Percentiles rank a stretch among this genome's conserved stretches.
Conservation (phyloP, 2,113 vertebrate species). For the Corydoras maculifer region DNA sequence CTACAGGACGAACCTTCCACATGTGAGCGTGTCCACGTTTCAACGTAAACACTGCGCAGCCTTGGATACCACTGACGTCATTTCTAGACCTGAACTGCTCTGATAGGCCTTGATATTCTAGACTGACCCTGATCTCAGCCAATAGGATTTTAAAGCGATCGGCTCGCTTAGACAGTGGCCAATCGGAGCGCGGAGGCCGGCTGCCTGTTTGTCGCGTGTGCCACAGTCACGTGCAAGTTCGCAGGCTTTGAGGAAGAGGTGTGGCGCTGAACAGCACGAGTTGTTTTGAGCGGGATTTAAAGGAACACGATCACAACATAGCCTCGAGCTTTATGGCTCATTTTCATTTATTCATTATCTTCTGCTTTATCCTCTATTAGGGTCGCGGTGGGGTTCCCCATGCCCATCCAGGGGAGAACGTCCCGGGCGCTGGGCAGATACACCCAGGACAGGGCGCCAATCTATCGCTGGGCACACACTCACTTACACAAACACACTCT, state of each 20-base stretch:
- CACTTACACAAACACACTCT: too few species aligned
- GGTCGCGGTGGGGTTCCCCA: too few species aligned
- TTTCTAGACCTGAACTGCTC: conserved; percentile 54
- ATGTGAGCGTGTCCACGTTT: conserved; percentile 16
- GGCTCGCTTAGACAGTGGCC: conserved; percentile 45
- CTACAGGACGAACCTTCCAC: neutral
- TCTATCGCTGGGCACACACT: too few species aligned
- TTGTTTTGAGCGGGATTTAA: conserved; percentile 51
- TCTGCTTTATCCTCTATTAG: too few species aligned
- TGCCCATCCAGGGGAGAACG: too few species aligned
- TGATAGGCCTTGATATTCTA: conserved; percentile 48
- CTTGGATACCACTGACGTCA: conserved; percentile 63
- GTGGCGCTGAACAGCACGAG: conserved; percentile 36
- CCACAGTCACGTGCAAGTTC: conserved; percentile 57
- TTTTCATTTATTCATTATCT: too few species aligned
- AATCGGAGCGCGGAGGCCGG: conserved; percentile 49
- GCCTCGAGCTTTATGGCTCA: too few species aligned
- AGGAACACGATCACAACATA: conserved; percentile 29
- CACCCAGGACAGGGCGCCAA: too few species aligned
- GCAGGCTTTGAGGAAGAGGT: conserved; percentile 52
- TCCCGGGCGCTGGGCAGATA: too few species aligned
- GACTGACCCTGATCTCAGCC: conserved; percentile 42
- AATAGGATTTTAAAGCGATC: conserved; percentile 38
- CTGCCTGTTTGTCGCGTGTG: conserved; percentile 22
- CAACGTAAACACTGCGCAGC: conserved; percentile 30